phyloP scores from a whole-genome alignment of 92 coral and sea anemone species.

The Epizoanthus stellaris region DNA sequence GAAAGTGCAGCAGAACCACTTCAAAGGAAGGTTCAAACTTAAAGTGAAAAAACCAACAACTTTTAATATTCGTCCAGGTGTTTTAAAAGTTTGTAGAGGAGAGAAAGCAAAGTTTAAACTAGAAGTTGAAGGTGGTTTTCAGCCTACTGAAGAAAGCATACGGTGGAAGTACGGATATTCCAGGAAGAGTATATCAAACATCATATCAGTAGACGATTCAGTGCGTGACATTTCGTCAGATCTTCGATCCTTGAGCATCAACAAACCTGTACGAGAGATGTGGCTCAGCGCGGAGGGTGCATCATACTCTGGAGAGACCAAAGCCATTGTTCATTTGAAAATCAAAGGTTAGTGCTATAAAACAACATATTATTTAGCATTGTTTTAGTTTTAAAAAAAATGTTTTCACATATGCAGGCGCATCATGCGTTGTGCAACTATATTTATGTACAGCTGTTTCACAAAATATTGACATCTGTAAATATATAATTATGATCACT shows the following conservation, averaged over 20 bases:
- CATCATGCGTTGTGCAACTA: too few relatives aligned
- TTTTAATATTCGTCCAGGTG: conserved; percentile 66
- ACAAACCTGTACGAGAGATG: conserved; percentile 47
- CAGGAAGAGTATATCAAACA: conserved; percentile 27
- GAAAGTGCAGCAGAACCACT: conserved; percentile 65
- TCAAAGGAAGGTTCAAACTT: conserved; percentile 74
- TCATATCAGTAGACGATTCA: conserved; percentile 67
- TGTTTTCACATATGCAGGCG: not conserved
- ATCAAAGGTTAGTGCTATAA: conserved; percentile 63
- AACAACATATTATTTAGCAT: not conserved
- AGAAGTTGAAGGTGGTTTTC: conserved; percentile 68
- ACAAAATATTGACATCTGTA: too few relatives aligned
- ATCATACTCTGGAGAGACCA: conserved; percentile 71
- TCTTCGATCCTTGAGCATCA: conserved; percentile 60
- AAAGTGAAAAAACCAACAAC: conserved; percentile 72
- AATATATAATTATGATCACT: too few relatives aligned
- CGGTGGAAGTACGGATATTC: conserved; percentile 80
- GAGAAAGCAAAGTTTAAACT: conserved; percentile 65
- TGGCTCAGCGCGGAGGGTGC: conserved; percentile 77
- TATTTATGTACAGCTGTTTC: too few relatives aligned
- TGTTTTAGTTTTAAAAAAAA: not conserved
- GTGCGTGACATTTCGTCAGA: conserved; percentile 71
- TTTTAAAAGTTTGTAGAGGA: conserved; percentile 66
- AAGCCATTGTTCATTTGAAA: conserved; percentile 64
- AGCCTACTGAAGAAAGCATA: conserved; percentile 61